Evolutionary conservation across 2,797 vertebrate species (phyloP), one percentile per base, ranked within the genome.

Genomic region (Oreonectes daqikongensis): DNA sequence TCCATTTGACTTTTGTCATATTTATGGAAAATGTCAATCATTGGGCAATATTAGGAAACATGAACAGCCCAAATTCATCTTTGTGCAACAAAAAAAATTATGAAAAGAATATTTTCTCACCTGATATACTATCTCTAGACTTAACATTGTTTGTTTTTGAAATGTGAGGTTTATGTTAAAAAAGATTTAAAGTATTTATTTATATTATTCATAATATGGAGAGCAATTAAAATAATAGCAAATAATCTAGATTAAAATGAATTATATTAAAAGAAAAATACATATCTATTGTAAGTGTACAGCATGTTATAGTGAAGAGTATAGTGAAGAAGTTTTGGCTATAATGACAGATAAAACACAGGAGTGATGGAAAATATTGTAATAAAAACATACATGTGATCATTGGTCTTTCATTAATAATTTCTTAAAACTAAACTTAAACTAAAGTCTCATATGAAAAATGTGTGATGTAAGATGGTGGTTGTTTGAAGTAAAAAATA

Each of bases 261-360:
- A 65, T 40, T 40, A 4, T 26, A 69, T 30, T 20, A 52, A 72
- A 75, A 28, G 7, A 64, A 20, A 57, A 2, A 18, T 17, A 69
- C 55, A 35, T 32, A 64, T 50, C 22, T 60, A 64, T 46, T 46
- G 15, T 53, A 69, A 18, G 74, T 70, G 66, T 82, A 64, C 10
- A 74, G 69, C 55, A 78, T 81, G 60, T 26, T 18, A n/a, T n/a
- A n/a, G n/a, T n/a, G n/a, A n/a, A n/a, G n/a, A n/a, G n/a, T n/a
- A n/a, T n/a, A 59, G 22, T 14, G 66, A 77, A 69, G 63, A 26
- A 5, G 12, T 44, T 2, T 28, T 79, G 57, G 38, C 20, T 12
- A 24, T 63, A 53, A 69, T 55, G 61, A 35, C 46, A 28, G 44
- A 17, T 60, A 38, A 66, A 72, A 59, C 38, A 50, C 22, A n/a